Evolutionary conservation across 2,113 vertebrate genomes (phyloP).

Genomic region (Neolamprologus kungweensis): DNA sequence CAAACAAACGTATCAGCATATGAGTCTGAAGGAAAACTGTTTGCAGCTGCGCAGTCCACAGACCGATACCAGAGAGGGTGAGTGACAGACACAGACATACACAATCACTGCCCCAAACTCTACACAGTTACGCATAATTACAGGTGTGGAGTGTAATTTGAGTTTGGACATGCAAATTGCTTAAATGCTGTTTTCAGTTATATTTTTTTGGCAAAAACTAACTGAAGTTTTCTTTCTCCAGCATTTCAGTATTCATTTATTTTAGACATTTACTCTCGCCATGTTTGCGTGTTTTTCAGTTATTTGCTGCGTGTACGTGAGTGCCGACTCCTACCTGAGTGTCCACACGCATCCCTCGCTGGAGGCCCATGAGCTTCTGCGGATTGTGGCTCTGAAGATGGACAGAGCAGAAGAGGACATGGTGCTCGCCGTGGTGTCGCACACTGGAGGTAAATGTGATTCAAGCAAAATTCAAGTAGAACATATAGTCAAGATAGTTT

Average conservation of each 20-base stretch:
- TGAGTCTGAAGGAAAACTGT: constrained; percentile 94
- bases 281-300: constrained; percentile 65
- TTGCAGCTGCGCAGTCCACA: constrained; percentile 78
- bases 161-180: background rate
- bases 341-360: constrained; percentile 81
- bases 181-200: background rate
- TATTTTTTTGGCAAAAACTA: background rate
- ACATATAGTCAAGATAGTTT: background rate
- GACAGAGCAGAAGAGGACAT: constrained; percentile 83
- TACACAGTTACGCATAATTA: background rate
- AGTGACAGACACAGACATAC: constrained; percentile 30
- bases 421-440: constrained; percentile 76
- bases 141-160: background rate
- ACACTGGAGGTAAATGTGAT: constrained; percentile 76
- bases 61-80: constrained; percentile 85
- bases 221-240: background rate
- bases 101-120: background rate
- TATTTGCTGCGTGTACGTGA: constrained; percentile 89
- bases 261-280: background rate
- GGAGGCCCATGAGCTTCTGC: constrained; percentile 85
- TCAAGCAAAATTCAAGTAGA: background rate
- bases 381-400: constrained; percentile 83
- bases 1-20: constrained; percentile 89
- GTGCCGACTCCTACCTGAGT: constrained; percentile 91
- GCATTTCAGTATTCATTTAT: background rate